Evolutionary conservation across 2,797 vertebrate species (phyloP).

Genomic region (Ciconia nigra): DNA sequence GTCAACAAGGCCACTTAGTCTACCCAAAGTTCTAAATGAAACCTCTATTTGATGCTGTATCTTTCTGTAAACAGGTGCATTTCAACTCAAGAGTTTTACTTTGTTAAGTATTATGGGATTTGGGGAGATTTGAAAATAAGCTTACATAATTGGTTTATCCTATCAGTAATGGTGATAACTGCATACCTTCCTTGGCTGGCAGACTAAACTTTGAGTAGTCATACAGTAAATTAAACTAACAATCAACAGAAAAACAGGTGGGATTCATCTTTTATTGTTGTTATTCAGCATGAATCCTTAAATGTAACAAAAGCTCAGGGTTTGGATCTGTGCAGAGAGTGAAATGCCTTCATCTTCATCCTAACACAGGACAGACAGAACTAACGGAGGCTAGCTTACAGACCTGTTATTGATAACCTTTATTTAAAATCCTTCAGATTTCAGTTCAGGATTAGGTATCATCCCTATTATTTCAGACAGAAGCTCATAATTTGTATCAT

Average conservation of each 20-base stretch:
- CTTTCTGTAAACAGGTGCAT: not conserved
- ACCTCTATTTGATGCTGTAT: not conserved
- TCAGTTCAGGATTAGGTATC: not conserved
- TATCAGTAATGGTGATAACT: slow-evolving; percentile 22
- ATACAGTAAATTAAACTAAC: not conserved
- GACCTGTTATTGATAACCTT: not conserved
- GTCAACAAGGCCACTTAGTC: not conserved
- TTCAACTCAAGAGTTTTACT: not conserved
- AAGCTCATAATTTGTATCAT: not conserved
- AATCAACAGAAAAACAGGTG: not conserved
- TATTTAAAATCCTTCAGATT: not conserved
- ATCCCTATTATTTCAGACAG: not conserved
- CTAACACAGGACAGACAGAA: not conserved
- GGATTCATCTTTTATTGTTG: not conserved
- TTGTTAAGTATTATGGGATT: not conserved
- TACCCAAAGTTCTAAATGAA: not conserved
- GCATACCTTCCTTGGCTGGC: not conserved
- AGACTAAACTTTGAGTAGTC: not conserved
- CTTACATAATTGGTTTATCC: slow-evolving; percentile 10
- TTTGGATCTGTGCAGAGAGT: not conserved
- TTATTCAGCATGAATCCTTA: not conserved
- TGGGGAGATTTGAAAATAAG: not conserved
- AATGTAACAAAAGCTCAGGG: not conserved
- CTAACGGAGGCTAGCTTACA: not conserved
- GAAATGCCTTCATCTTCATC: not conserved